A percentile compares a stretch with the other conserved stretches of the same genome.
phyloP scores from a whole-genome alignment of 2,888 invertebrate genomes.

The Spodoptera littoralis region DNA sequence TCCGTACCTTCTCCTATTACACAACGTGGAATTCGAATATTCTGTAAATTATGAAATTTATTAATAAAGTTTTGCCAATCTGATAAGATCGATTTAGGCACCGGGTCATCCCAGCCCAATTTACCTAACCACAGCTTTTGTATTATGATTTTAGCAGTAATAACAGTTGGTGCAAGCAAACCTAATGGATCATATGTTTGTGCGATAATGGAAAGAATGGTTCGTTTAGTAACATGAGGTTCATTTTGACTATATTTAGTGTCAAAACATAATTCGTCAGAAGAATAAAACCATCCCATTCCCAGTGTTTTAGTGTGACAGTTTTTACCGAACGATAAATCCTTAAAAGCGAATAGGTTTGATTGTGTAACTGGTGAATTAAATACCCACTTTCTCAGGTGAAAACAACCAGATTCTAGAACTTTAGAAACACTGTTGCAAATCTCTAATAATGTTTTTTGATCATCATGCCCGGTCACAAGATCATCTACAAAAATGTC shows the following conservation, averaged over 20 bases:
- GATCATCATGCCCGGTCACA: not conserved
- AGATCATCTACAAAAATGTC: not conserved
- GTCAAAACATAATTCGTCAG: conserved; percentile 3
- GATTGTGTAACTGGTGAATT: not conserved
- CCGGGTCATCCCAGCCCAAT: conserved; percentile 13
- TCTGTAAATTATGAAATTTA: not conserved
- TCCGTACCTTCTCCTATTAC: not conserved
- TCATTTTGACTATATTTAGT: not conserved
- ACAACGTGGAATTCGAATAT: conserved; percentile 7
- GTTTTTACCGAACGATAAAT: not conserved
- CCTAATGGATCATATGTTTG: conserved; percentile 12
- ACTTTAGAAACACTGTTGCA: not conserved
- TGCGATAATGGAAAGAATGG: conserved; percentile 3
- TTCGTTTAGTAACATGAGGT: conserved; percentile 1
- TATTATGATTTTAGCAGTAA: conserved; percentile 1
- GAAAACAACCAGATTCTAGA: not conserved
- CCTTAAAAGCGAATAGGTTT: not conserved
- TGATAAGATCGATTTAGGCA: not conserved
- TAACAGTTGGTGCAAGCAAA: conserved; percentile 1
- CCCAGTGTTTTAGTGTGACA: conserved; percentile 23
- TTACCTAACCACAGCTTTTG: conserved; percentile 15
- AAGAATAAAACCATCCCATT: conserved; percentile 4
- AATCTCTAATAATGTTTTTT: not conserved
- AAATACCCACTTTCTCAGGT: not conserved
- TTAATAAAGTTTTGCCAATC: conserved; percentile 9